Conservation (phyloP, 1,140 invertebrate genomes). For the Drosophila santomea region DNA sequence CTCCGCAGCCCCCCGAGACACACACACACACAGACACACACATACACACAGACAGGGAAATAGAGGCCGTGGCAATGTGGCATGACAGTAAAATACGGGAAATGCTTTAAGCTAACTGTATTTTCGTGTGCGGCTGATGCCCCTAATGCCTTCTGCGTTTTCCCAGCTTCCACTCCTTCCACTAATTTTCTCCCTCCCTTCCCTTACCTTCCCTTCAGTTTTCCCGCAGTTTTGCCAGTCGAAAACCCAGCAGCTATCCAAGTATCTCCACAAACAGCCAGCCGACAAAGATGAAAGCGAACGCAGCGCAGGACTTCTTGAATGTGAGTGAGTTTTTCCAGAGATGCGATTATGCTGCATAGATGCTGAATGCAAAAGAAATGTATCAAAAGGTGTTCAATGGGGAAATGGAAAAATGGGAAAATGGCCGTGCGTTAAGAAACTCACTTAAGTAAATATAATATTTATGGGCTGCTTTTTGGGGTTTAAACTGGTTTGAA, state of each 20-base stretch:
- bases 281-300: slow-evolving; percentile 45
- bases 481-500: not conserved
- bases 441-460: no score
- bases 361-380: not conserved
- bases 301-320: not conserved
- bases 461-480: no score
- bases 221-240: not conserved
- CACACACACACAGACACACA: slow-evolving; percentile 9
- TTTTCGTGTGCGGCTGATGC: slow-evolving; percentile 77
- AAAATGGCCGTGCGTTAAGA: no score
- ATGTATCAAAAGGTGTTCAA: not conserved
- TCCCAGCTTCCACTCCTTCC: not conserved
- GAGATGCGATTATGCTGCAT: no score
- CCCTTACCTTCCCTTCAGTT: no score
- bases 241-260: slow-evolving; percentile 18
- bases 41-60: not conserved
- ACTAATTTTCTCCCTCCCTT: no score
- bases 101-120: slow-evolving; percentile 82
- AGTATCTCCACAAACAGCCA: slow-evolving; percentile 34
- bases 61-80: slow-evolving; percentile 22
- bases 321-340: no score
- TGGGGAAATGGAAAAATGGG: not conserved
- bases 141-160: slow-evolving; percentile 58
- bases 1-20: slow-evolving; percentile 13
- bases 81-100: slow-evolving; percentile 77